These are phyloP conservation scores for Leptinotarsa lineolata DNA, from an alignment of 1,140 invertebrate genomes.

Conservation along the genomic window DNA sequence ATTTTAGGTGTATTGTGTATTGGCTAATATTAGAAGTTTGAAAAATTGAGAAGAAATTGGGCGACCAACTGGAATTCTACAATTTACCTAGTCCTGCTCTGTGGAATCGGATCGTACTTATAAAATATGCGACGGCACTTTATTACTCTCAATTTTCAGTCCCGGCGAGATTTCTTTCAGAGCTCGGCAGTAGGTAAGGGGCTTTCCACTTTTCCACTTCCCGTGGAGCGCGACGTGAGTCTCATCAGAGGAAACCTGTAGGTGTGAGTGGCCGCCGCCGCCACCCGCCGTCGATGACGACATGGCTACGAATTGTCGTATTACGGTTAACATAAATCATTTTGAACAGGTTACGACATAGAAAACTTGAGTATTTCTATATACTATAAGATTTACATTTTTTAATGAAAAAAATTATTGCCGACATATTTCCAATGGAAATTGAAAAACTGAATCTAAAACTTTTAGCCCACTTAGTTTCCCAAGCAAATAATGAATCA, in stretches of 20 bases:
- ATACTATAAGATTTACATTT: too few species aligned
- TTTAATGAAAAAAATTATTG: too few species aligned
- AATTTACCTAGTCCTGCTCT: background rate
- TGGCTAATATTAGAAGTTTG: too few species aligned
- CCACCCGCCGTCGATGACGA: background rate
- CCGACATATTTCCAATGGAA: too few species aligned
- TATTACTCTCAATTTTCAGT: constrained; percentile 55
- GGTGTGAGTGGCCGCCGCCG: constrained; percentile 14
- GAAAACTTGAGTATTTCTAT: constrained; percentile 12
- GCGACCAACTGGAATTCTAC: too few species aligned
- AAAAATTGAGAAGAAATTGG: too few species aligned
- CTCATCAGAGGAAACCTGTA: constrained; percentile 1
- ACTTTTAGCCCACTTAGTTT: too few species aligned
- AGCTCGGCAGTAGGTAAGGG: constrained; percentile 42
- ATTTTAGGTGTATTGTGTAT: too few species aligned
- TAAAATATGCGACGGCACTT: constrained; percentile 53
- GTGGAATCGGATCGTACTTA: constrained; percentile 29
- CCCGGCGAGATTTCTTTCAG: constrained; percentile 49
- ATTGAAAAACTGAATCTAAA: too few species aligned
- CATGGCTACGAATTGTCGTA: constrained; percentile 19
- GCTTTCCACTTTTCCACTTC: constrained; percentile 28
- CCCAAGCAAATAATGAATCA: too few species aligned
- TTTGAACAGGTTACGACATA: constrained; percentile 20
- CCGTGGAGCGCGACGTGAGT: constrained; percentile 14
- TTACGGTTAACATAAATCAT: constrained; percentile 22